Conservation (phyloP, 1,140 invertebrate genomes). For the Drosophila teissieri region DNA sequence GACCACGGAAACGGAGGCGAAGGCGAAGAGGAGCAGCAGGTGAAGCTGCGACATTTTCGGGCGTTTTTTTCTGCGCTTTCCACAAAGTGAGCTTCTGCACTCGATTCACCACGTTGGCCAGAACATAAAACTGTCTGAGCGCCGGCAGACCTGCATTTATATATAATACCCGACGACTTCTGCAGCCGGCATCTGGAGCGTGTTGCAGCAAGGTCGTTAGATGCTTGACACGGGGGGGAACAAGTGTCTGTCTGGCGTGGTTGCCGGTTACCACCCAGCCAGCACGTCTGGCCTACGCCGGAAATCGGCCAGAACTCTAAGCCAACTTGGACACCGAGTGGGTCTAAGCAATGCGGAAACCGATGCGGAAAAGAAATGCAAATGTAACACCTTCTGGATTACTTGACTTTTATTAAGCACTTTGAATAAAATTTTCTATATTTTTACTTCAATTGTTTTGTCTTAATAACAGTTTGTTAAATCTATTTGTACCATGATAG, state of each 20-base stretch:
- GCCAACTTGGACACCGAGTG: background rate
- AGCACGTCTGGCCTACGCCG: conserved; percentile 36
- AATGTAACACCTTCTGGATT: background rate
- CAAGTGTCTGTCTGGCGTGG: conserved; percentile 52
- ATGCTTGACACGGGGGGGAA: conserved; percentile 61
- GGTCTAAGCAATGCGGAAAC: conserved; percentile 41
- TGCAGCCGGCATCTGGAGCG: conserved; percentile 38
- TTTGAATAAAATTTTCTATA: no score
- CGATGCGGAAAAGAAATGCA: conserved; percentile 4
- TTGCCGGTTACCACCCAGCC: conserved; percentile 16
- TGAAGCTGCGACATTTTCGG: conserved; percentile 31
- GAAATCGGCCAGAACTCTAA: conserved; percentile 21
- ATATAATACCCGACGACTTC: conserved; percentile 55
- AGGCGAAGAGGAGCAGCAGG: conserved; percentile 22
- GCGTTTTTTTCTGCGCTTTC: background rate
- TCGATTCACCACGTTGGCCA: conserved; percentile 26
- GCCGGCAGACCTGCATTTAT: conserved; percentile 39
- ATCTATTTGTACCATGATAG: no score
- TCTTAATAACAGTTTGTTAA: no score
- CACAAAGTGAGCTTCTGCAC: background rate
- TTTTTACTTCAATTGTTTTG: no score
- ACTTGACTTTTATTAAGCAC: no score
- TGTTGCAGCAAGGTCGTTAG: conserved; percentile 57
- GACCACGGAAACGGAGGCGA: conserved; percentile 1
- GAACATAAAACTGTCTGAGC: conserved; percentile 44